Percentiles rank a stretch among this genome's conserved stretches.
These are phyloP conservation scores for Tetanocera ferruginea DNA, from an alignment of 2,888 invertebrate species.

Conservation along the genomic window DNA sequence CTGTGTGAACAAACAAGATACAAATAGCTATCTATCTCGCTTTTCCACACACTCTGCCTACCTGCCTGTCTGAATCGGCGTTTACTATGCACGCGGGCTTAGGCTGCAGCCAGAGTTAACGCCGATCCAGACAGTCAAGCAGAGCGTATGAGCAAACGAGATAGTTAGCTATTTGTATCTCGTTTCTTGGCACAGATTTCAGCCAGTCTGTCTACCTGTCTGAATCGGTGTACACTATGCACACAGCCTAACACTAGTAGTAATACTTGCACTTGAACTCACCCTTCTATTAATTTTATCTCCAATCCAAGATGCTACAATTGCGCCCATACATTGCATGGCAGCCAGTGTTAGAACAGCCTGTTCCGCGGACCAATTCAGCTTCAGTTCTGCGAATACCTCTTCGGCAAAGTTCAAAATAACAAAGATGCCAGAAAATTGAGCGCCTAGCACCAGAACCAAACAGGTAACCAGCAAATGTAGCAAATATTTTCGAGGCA, in stretches of 20 bases:
- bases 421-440: slow-evolving; percentile 61
- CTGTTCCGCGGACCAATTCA: slow-evolving; percentile 42
- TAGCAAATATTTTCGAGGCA: slow-evolving; percentile 25
- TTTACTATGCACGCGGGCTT: no score
- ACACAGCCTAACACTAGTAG: background rate
- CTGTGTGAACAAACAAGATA: no score
- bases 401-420: slow-evolving; percentile 60
- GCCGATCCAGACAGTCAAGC: no score
- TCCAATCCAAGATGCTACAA: slow-evolving; percentile 53
- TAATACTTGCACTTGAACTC: background rate
- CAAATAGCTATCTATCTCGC: no score
- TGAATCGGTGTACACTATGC: no score
- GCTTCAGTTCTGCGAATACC: slow-evolving; percentile 49
- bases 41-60: no score
- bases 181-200: no score
- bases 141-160: no score
- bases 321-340: slow-evolving; percentile 57
- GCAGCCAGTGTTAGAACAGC: slow-evolving; percentile 57
- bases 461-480: slow-evolving; percentile 50
- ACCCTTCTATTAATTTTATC: slow-evolving; percentile 59
- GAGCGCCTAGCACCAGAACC: slow-evolving; percentile 57
- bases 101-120: no score
- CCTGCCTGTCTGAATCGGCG: no score
- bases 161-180: no score
- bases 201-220: no score